Percentiles rank a stretch among this genome's conserved stretches.
phyloP scores from a whole-genome alignment of 2,888 invertebrate species.

The Galeopsomyia nigrocyanea region DNA sequence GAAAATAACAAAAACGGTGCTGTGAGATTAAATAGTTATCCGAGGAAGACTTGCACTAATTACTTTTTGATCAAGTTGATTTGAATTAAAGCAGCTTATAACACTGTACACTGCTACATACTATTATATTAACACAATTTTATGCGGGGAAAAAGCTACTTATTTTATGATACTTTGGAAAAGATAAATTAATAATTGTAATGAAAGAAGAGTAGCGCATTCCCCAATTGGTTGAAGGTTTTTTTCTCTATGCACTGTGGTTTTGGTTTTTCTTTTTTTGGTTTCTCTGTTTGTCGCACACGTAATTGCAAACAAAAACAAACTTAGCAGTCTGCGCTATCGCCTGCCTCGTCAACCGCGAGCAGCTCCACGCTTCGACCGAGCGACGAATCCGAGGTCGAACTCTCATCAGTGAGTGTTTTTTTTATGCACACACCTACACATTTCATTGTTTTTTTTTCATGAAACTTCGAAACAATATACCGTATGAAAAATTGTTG shows the following conservation, averaged over 20 bases:
- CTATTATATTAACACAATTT: conserved; percentile 61
- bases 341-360: conserved; percentile 60
- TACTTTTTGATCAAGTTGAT: conserved; percentile 30
- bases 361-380: conserved; percentile 59
- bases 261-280: conserved; percentile 66
- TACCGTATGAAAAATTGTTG: too few species aligned
- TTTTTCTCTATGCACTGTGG: conserved; percentile 64
- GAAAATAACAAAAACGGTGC: conserved; percentile 43
- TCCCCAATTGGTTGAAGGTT: conserved; percentile 33
- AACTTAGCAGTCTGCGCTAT: conserved; percentile 64
- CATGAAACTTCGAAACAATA: too few species aligned
- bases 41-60: conserved; percentile 3
- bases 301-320: conserved; percentile 20
- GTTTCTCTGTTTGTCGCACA: conserved; percentile 44
- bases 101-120: conserved; percentile 55
- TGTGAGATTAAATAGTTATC: conserved; percentile 35
- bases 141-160: conserved; percentile 34
- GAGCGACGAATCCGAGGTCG: conserved; percentile 56
- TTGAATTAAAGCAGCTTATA: conserved; percentile 47
- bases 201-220: conserved; percentile 8
- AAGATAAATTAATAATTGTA: background rate
- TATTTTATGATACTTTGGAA: background rate
- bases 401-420: conserved; percentile 61
- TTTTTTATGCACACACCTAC: conserved; percentile 41
- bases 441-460: background rate